phyloP scores from a whole-genome alignment of 2,888 invertebrate species.

The Drosophila quinaria region DNA sequence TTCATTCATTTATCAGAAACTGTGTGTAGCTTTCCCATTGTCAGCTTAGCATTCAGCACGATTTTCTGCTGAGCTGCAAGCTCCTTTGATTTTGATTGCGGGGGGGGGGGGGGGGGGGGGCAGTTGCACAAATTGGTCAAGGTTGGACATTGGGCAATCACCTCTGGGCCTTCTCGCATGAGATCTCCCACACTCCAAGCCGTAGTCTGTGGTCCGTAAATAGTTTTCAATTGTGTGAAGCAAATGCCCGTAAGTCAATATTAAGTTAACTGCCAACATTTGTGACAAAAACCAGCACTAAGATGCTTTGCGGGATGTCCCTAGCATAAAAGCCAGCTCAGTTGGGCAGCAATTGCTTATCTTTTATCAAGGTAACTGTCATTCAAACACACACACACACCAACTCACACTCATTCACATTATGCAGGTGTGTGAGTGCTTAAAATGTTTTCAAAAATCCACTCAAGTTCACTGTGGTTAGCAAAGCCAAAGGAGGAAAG shows the following conservation, averaged over 20 bases:
- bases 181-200: background rate
- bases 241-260: constrained; percentile 64
- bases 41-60: constrained; percentile 40
- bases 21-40: constrained; percentile 13
- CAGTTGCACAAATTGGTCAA: constrained; percentile 43
- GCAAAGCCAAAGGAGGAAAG: constrained; percentile 9
- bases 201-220: constrained; percentile 37
- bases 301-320: constrained; percentile 51
- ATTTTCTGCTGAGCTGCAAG: constrained; percentile 37
- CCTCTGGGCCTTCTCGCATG: background rate
- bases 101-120: background rate
- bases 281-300: constrained; percentile 38
- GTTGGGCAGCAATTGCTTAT: constrained; percentile 60
- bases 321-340: constrained; percentile 31
- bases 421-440: constrained; percentile 40
- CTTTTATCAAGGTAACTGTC: constrained; percentile 63
- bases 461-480: constrained; percentile 54
- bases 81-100: constrained; percentile 16
- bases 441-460: constrained; percentile 67
- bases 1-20: constrained; percentile 37
- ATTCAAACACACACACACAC: constrained; percentile 31
- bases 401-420: constrained; percentile 21
- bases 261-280: constrained; percentile 61
- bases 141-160: constrained; percentile 32
- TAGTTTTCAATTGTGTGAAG: constrained; percentile 67